A percentile compares a stretch with the other conserved stretches of the same genome.
Evolutionary conservation across 2,888 invertebrate genomes (phyloP).

Genomic region (Crepidodera aurea): DNA sequence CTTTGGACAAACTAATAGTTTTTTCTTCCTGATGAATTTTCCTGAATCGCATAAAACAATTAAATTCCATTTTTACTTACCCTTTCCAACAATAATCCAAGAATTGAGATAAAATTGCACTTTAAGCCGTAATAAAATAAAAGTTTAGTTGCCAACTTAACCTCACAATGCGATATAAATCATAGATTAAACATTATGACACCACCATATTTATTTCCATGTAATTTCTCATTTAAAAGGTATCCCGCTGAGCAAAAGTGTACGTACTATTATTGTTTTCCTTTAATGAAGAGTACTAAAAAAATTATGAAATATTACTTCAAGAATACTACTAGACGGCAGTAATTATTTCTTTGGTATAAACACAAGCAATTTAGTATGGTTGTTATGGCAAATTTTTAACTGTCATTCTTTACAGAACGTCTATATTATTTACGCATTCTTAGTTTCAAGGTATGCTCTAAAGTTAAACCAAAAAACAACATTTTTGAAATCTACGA

Average conservation of each 20-base stretch:
- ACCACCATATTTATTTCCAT: slow-evolving; percentile 40
- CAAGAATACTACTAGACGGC: slow-evolving; percentile 14
- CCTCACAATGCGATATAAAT: slow-evolving; percentile 39
- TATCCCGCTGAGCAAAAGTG: slow-evolving; percentile 34
- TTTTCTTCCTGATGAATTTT: too few species aligned
- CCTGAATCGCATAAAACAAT: too few species aligned
- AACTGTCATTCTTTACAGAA: slow-evolving; percentile 4
- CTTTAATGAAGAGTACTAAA: slow-evolving; percentile 29
- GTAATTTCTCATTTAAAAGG: slow-evolving; percentile 39
- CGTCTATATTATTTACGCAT: too few species aligned
- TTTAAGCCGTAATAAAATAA: slow-evolving; percentile 33
- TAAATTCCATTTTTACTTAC: too few species aligned
- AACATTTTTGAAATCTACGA: too few species aligned
- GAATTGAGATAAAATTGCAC: too few species aligned
- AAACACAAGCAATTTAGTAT: slow-evolving; percentile 17
- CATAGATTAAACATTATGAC: slow-evolving; percentile 41
- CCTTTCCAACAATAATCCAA: too few species aligned
- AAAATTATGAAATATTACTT: slow-evolving; percentile 28
- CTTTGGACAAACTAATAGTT: too few species aligned
- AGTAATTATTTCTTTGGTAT: slow-evolving; percentile 26
- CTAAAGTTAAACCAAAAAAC: too few species aligned
- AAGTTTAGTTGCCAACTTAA: slow-evolving; percentile 31
- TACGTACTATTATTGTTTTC: slow-evolving; percentile 30
- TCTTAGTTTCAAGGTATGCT: too few species aligned
- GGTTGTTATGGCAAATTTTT: slow-evolving; percentile 11